Evolutionary conservation across 2,797 vertebrate genomes (phyloP).

Genomic region (Melanotaenia boesemani): DNA sequence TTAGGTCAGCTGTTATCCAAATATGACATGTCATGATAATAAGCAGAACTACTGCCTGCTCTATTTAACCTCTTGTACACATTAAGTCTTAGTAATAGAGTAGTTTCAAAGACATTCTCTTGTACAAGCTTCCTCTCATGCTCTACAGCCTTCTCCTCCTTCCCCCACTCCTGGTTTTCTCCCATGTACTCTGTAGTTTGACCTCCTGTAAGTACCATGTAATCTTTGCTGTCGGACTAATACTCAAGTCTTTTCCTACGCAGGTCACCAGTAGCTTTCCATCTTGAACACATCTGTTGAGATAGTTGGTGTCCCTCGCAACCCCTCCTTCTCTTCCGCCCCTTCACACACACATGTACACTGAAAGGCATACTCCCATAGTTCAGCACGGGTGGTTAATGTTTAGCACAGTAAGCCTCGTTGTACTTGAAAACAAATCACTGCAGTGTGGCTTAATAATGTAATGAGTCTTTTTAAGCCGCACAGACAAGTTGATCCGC

Average conservation of each 20-base stretch:
- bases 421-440: slow-evolving; percentile 77
- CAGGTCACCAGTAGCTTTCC: slow-evolving; percentile 71
- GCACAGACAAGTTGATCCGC: slow-evolving; percentile 78
- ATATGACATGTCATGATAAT: slow-evolving; percentile 24
- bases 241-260: slow-evolving; percentile 47
- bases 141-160: background rate
- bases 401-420: slow-evolving; percentile 55
- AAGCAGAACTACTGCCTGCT: slow-evolving; percentile 8
- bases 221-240: slow-evolving; percentile 73
- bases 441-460: slow-evolving; percentile 70
- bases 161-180: slow-evolving; percentile 5
- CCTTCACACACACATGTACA: background rate
- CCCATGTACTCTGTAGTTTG: slow-evolving; percentile 43
- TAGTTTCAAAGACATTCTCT: slow-evolving; percentile 31
- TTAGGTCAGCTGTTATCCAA: slow-evolving; percentile 6
- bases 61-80: slow-evolving; percentile 9
- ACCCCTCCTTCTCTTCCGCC: background rate
- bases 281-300: slow-evolving; percentile 62
- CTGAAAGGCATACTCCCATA: slow-evolving; percentile 7
- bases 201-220: slow-evolving; percentile 70
- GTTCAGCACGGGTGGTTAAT: slow-evolving; percentile 49
- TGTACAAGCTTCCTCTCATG: slow-evolving; percentile 27
- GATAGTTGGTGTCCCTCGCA: slow-evolving; percentile 42
- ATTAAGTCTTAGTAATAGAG: slow-evolving; percentile 22
- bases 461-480: slow-evolving; percentile 76